Evolutionary conservation across 1,140 invertebrate species (phyloP), one percentile per base, ranked within the genome.

Genomic region (Macrobrachium rosenbergii): DNA sequence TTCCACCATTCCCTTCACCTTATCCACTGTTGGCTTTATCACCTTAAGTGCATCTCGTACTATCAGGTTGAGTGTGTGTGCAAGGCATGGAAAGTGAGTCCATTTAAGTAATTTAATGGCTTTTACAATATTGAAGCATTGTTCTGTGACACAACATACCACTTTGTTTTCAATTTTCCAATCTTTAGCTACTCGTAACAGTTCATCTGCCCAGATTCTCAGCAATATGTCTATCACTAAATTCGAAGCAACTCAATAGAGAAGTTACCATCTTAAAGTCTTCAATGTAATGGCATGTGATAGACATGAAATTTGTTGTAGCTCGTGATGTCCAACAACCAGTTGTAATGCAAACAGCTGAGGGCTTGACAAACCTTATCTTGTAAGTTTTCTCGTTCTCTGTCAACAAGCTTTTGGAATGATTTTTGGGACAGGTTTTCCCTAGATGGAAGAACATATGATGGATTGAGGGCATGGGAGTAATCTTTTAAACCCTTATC

Each of bases 11-110:
- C n/a, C n/a, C n/a, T n/a, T n/a, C n/a, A n/a, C n/a, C n/a, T n/a
- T n/a, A n/a, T n/a, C n/a, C n/a, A n/a, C n/a, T n/a, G n/a, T n/a
- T n/a, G n/a, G n/a, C n/a, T n/a, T n/a, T n/a, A n/a, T n/a, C n/a
- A n/a, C n/a, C n/a, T n/a, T n/a, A n/a, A 72, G 67, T 21, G 67
- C 67, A 72, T 72, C 67, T 72, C 67, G n/a, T 72, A 72, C 67
- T 12, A 72, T 72, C n/a, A 72, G 37, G 10, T 72, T 72, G 11
- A 72, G 10, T 72, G 67, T 72, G 67, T 72, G 10, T n/a, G 67
- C 67, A 72, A 72, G 67, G 37, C n/a, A 72, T 72, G 67, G 67
- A 28, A 21, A 28, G 67, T 72, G 67, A 28, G n/a, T n/a, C n/a
- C n/a, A n/a, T n/a, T n/a, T n/a, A n/a, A n/a, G n/a, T n/a, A n/a